These are phyloP conservation scores for Pantelozetes paolii DNA, from an alignment of 2,888 invertebrate genomes.

Conservation along the genomic window DNA sequence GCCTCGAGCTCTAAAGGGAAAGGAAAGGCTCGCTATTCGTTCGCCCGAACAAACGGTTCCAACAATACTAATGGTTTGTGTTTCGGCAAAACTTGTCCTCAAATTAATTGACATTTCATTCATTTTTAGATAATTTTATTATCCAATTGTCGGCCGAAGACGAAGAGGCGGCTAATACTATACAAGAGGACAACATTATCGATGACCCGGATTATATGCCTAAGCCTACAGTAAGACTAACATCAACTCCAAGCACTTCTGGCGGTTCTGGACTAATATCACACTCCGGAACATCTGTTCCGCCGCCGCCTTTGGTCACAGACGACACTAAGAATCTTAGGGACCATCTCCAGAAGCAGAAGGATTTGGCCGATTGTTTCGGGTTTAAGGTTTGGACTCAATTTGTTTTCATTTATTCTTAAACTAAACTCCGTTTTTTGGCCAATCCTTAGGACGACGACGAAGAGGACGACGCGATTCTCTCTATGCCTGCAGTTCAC, in stretches of 20 bases:
- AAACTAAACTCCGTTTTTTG: constrained; percentile 20
- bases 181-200: constrained; percentile 37
- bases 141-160: constrained; percentile 44
- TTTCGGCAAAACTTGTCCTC: too few species aligned
- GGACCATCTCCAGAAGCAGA: constrained; percentile 47
- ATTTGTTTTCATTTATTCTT: not conserved
- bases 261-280: not conserved
- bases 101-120: too few species aligned
- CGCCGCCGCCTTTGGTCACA: constrained; percentile 36
- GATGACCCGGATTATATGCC: constrained; percentile 24
- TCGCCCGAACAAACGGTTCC: not conserved
- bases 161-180: constrained; percentile 37
- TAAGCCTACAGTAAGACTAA: not conserved
- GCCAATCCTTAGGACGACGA: constrained; percentile 34
- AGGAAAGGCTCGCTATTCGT: not conserved
- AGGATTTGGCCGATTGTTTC: constrained; percentile 48
- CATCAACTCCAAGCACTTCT: not conserved
- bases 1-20: constrained; percentile 1
- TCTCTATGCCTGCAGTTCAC: constrained; percentile 48
- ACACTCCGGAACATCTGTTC: not conserved
- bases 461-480: constrained; percentile 48
- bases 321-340: constrained; percentile 29
- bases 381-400: constrained; percentile 47
- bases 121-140: constrained; percentile 34
- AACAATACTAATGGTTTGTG: not conserved